Conservation (phyloP, 2,797 vertebrate genomes). For the Ptychadena robeensis region DNA sequence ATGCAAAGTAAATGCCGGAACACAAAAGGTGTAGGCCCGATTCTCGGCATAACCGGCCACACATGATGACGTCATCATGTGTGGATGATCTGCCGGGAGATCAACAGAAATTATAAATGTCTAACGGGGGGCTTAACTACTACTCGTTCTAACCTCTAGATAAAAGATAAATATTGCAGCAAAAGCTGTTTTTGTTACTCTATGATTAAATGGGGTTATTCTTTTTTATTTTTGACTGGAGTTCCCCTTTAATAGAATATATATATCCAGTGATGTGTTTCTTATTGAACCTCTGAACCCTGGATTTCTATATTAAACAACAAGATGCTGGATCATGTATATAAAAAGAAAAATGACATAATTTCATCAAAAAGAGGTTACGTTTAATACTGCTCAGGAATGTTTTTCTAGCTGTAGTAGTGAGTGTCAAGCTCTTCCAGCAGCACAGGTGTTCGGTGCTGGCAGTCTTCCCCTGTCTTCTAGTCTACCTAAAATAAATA, state of each 20-base stretch:
- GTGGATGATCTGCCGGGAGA: no score
- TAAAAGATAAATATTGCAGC: no score
- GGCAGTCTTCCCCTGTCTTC: slow-evolving; percentile 47
- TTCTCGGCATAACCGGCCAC: no score
- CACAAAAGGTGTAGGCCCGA: no score
- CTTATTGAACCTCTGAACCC: not conserved
- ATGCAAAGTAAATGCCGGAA: no score
- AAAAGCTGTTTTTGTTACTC: no score
- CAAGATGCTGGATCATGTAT: slow-evolving; percentile 1
- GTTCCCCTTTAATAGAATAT: not conserved
- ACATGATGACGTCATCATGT: no score
- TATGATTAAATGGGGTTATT: not conserved
- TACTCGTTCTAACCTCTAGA: no score
- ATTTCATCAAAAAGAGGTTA: slow-evolving; percentile 6
- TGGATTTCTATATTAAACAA: slow-evolving; percentile 5
- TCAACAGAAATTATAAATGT: no score
- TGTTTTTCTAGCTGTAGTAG: slow-evolving; percentile 29
- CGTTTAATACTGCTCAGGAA: slow-evolving; percentile 11
- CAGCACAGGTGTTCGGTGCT: slow-evolving; percentile 48
- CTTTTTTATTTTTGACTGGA: not conserved
- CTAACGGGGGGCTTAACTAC: no score
- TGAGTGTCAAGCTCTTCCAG: slow-evolving; percentile 38
- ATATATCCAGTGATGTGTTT: not conserved
- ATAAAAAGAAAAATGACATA: slow-evolving; percentile 8
- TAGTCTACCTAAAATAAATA: slow-evolving; percentile 59